Conservation (phyloP, 2,113 vertebrate genomes). For the Callithrix jacchus region DNA sequence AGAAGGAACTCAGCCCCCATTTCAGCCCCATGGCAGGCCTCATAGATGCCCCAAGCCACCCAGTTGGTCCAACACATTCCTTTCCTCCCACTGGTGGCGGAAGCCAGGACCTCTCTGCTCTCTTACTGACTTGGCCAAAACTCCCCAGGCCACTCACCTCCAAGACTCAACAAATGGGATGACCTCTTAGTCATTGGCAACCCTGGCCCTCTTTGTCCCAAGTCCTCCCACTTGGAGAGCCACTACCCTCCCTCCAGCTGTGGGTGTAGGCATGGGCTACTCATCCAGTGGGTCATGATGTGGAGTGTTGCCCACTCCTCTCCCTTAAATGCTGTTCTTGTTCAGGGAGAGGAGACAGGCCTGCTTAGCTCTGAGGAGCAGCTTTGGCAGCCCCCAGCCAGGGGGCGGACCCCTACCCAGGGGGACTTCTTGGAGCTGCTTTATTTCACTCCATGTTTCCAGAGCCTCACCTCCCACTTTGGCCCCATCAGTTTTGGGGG, state of each 20-base stretch:
- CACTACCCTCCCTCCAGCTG: too few relatives aligned
- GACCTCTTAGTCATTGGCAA: background rate
- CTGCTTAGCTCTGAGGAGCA: background rate
- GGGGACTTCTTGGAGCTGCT: background rate
- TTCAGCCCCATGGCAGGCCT: background rate
- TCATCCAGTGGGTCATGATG: background rate
- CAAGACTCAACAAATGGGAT: background rate
- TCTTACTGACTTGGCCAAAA: background rate
- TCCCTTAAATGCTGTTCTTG: background rate
- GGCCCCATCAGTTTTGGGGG: background rate
- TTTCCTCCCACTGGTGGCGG: background rate
- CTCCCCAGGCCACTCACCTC: background rate
- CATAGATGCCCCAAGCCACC: background rate
- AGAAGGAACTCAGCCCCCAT: background rate
- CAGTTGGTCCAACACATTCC: rapidly evolving
- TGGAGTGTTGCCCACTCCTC: background rate
- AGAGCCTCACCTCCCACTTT: background rate
- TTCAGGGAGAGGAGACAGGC: background rate
- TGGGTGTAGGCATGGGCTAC: background rate
- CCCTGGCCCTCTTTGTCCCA: background rate
- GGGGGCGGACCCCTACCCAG: background rate
- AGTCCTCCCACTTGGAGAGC: background rate
- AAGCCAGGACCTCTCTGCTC: background rate
- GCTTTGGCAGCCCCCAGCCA: too few relatives aligned
- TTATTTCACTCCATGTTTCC: background rate